phyloP scores from a whole-genome alignment of 1,140 invertebrate species.

The Brachionus manjavacas region DNA sequence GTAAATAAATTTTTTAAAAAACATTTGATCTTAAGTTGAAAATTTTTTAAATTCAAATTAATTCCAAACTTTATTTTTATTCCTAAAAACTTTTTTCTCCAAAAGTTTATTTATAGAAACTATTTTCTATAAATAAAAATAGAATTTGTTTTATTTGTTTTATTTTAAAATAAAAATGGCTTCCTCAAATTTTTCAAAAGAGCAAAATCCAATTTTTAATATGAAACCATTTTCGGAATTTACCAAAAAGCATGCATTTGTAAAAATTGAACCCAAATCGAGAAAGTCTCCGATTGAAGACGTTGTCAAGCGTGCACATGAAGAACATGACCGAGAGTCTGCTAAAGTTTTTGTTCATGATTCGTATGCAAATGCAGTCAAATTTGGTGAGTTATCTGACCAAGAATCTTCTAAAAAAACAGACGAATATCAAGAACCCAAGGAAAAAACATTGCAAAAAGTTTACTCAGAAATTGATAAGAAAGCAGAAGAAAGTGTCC shows the following conservation, averaged over 20 bases:
- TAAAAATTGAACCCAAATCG: not conserved
- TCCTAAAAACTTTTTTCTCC: not conserved
- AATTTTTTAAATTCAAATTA: not conserved
- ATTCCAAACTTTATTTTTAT: not conserved
- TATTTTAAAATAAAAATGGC: not conserved
- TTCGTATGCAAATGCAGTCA: not conserved
- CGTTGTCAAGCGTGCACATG: not conserved
- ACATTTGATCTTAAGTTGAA: not conserved
- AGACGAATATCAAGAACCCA: not conserved
- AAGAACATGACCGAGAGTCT: slow-evolving; percentile 1
- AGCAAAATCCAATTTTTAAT: not conserved
- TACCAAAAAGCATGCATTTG: not conserved
- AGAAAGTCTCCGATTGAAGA: not conserved
- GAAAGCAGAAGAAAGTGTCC: not conserved
- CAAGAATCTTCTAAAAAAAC: not conserved
- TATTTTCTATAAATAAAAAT: not conserved
- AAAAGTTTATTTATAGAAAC: not conserved
- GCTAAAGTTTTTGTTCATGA: not conserved
- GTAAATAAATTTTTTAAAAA: not conserved
- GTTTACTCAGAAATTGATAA: not conserved
- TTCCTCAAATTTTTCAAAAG: not conserved
- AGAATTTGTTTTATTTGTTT: not conserved
- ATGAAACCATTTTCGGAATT: slow-evolving; percentile 17
- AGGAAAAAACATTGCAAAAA: not conserved
- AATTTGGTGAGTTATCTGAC: not conserved